phyloP scores from a whole-genome alignment of 2,888 invertebrate species.

The Abrostola triplasia region DNA sequence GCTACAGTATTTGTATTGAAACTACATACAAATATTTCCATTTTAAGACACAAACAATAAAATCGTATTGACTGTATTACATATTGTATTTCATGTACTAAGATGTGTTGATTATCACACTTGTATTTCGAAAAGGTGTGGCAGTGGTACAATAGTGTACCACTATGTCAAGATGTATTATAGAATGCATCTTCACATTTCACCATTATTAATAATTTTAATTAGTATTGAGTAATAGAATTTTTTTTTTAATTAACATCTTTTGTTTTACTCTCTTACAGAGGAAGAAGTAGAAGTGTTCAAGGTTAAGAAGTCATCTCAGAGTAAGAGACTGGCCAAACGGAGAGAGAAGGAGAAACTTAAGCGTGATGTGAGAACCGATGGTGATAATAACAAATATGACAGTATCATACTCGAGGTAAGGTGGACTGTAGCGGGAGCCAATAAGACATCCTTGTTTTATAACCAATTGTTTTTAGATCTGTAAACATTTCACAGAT shows the following conservation, averaged over 20 bases:
- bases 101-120: no score
- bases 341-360: constrained; percentile 93
- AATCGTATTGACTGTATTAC: no score
- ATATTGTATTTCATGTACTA: no score
- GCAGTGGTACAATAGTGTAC: no score
- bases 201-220: no score
- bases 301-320: constrained; percentile 98
- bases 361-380: constrained; percentile 60
- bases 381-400: constrained; percentile 81
- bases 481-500: neutral
- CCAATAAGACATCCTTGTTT: neutral
- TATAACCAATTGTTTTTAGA: neutral
- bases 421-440: constrained; percentile 58
- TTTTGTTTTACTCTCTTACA: constrained; percentile 55
- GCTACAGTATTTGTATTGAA: no score
- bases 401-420: constrained; percentile 79
- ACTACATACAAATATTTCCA: no score
- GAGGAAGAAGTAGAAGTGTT: constrained; percentile 96
- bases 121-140: no score
- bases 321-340: constrained; percentile 96
- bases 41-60: no score
- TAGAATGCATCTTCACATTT: no score
- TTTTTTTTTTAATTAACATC: neutral
- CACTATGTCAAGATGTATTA: no score
- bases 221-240: no score